A percentile compares a stretch with the other conserved stretches of the same genome.
These are phyloP conservation scores for Pteria penguin DNA, from an alignment of 2,888 invertebrate species.

Conservation along the genomic window DNA sequence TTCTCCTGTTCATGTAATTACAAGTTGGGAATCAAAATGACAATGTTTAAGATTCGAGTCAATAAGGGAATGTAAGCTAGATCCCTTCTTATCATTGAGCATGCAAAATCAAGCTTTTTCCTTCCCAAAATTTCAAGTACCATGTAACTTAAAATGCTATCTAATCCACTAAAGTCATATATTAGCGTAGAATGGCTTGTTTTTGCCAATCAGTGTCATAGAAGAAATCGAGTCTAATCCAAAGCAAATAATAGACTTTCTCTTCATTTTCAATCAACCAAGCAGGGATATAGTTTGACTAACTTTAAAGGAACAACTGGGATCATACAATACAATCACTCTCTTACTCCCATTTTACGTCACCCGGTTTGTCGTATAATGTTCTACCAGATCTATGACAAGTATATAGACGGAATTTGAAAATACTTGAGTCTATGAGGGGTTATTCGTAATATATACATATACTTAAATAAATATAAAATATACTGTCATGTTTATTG, in stretches of 20 bases:
- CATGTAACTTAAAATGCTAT: constrained; percentile 10
- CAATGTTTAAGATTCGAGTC: neutral
- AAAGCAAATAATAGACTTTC: constrained; percentile 48
- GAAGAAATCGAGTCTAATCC: constrained; percentile 50
- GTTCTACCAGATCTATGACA: too few relatives aligned
- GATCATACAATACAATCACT: neutral
- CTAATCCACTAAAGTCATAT: constrained; percentile 16
- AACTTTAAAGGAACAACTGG: constrained; percentile 18
- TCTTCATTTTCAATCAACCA: constrained; percentile 25
- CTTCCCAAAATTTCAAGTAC: neutral
- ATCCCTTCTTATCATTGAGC: neutral
- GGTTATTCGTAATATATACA: too few relatives aligned
- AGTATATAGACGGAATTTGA: too few relatives aligned
- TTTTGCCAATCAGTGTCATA: constrained; percentile 58
- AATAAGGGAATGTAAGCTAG: neutral
- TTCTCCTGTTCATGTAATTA: neutral
- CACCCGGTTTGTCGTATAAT: too few relatives aligned
- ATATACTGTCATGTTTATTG: too few relatives aligned
- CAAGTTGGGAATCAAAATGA: neutral
- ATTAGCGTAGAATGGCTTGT: constrained; percentile 27
- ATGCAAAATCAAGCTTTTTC: neutral
- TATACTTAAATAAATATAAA: too few relatives aligned
- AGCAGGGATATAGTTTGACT: constrained; percentile 17
- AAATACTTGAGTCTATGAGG: too few relatives aligned
- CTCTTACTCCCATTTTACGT: constrained; percentile 15